phyloP scores from a whole-genome alignment of 2,113 vertebrate species.

The Mobula hypostoma region DNA sequence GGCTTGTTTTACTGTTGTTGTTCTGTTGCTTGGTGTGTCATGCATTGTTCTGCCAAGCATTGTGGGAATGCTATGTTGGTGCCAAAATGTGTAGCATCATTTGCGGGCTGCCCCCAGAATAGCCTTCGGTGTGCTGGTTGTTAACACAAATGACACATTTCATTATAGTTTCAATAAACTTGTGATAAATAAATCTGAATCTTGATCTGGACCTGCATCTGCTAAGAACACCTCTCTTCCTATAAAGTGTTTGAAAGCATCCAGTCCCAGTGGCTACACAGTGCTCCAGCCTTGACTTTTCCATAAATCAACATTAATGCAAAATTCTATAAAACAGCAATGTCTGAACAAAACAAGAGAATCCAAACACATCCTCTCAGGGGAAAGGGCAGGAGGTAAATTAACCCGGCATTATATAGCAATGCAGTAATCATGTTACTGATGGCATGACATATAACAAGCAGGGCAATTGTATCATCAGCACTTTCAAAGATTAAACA shows the following conservation, averaged over 20 bases:
- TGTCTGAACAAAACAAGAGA: not conserved
- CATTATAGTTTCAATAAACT: too few relatives aligned
- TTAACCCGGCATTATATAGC: not conserved
- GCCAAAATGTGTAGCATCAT: too few relatives aligned
- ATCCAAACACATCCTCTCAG: not conserved
- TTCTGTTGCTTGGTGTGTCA: too few relatives aligned
- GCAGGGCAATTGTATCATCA: not conserved
- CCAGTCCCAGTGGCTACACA: not conserved
- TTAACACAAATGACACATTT: too few relatives aligned
- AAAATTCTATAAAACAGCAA: not conserved
- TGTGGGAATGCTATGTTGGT: too few relatives aligned
- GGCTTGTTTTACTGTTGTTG: too few relatives aligned
- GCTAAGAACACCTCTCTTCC: not conserved
- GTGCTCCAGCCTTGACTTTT: not conserved
- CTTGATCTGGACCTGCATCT: not conserved
- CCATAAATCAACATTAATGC: not conserved
- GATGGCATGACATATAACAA: not conserved
- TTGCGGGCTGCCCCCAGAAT: too few relatives aligned
- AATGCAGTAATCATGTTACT: not conserved
- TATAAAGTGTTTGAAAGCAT: not conserved
- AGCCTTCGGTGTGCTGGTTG: too few relatives aligned
- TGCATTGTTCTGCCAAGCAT: too few relatives aligned
- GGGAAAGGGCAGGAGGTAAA: not conserved
- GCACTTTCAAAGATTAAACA: constrained; percentile 30
- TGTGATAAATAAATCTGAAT: too few relatives aligned